These are phyloP conservation scores for Cepaea nemoralis DNA, from an alignment of 1,140 invertebrate species.

Conservation along the genomic window DNA sequence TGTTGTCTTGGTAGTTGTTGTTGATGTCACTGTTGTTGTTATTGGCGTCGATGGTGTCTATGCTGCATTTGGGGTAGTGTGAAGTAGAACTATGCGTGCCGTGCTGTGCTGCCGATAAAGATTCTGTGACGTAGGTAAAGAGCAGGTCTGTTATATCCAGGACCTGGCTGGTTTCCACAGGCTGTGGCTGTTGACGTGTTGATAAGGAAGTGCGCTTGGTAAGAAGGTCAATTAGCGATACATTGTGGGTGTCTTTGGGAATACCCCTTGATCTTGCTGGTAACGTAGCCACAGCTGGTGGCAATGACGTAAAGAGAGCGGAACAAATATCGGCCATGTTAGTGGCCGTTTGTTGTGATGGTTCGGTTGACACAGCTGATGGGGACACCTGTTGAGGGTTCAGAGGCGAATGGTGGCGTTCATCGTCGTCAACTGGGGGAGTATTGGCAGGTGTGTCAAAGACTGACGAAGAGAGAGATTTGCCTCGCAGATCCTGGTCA, in stretches of 20 bases:
- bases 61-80: not conserved
- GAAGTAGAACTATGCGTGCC: not conserved
- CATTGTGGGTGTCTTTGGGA: not conserved
- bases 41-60: not conserved
- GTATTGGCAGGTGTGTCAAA: constrained; percentile 35
- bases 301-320: not conserved
- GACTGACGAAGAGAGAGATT: constrained; percentile 3
- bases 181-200: too few relatives aligned
- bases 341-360: not conserved
- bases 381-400: not conserved
- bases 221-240: not conserved
- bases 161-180: not conserved
- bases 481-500: not conserved
- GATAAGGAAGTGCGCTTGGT: too few relatives aligned
- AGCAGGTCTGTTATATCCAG: not conserved
- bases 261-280: not conserved
- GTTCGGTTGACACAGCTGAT: not conserved
- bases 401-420: not conserved
- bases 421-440: constrained; percentile 1
- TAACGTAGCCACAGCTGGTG: not conserved
- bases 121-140: not conserved
- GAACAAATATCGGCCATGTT: not conserved
- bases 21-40: not conserved
- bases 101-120: not conserved
- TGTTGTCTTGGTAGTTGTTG: not conserved